Conservation (phyloP, 2,113 vertebrate genomes). For the Tragelaphus imberbis region DNA sequence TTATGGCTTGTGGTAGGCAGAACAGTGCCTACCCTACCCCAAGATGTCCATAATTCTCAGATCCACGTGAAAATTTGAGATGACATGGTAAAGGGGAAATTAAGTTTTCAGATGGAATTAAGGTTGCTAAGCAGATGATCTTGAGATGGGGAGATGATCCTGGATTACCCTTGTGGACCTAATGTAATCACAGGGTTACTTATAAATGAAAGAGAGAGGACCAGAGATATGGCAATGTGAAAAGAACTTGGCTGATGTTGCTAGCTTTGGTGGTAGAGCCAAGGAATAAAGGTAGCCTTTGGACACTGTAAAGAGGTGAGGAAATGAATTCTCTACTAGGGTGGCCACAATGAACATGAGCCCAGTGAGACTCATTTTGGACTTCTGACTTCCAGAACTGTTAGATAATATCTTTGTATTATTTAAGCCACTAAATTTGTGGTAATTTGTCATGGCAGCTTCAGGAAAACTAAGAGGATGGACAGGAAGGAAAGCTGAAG, state of each 20-base stretch:
- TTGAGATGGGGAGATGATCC: not conserved
- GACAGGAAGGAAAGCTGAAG: not conserved
- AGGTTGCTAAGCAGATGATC: not conserved
- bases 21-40: not conserved
- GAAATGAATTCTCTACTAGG: not conserved
- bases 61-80: not conserved
- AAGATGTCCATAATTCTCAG: not conserved
- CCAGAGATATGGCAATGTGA: not conserved
- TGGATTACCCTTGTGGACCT: not conserved
- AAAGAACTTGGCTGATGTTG: no score
- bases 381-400: not conserved
- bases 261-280: not conserved
- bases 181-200: not conserved
- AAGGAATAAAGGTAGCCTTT: not conserved
- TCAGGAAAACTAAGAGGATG: not conserved
- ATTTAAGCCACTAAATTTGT: not conserved
- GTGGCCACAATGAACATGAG: not conserved
- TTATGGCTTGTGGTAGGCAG: not conserved
- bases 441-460: not conserved
- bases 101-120: not conserved
- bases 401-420: not conserved
- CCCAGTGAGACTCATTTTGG: not conserved
- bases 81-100: not conserved
- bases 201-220: not conserved
- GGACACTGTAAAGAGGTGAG: not conserved